Evolutionary conservation across 2,797 vertebrate species (phyloP).

Genomic region (Lepidocolaptes lacrymiger): DNA sequence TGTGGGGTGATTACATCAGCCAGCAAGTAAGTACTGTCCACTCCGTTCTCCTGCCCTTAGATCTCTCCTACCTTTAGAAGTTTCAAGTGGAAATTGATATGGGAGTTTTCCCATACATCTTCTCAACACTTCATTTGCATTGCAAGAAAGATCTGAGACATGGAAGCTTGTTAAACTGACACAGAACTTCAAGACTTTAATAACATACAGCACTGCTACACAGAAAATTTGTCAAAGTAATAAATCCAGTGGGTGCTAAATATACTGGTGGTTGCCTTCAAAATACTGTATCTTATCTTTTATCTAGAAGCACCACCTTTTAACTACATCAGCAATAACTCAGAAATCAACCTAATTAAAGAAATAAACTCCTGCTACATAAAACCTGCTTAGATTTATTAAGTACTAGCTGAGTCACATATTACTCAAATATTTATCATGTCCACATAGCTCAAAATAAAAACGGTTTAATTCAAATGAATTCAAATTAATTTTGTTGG

Average conservation of each 20-base stretch:
- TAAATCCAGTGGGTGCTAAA: not conserved
- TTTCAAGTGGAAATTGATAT: not conserved
- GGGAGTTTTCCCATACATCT: not conserved
- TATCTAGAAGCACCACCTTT: not conserved
- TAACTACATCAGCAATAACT: not conserved
- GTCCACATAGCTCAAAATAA: not conserved
- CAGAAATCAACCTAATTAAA: not conserved
- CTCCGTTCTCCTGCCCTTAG: not conserved
- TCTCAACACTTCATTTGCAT: not conserved
- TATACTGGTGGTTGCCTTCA: not conserved
- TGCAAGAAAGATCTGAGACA: not conserved
- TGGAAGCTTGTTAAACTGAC: not conserved
- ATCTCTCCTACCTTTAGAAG: not conserved
- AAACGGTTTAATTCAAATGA: not conserved
- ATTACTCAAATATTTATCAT: not conserved
- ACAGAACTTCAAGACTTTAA: not conserved
- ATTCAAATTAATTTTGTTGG: not conserved
- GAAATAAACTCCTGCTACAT: not conserved
- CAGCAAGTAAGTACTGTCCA: not conserved
- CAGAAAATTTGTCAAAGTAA: not conserved
- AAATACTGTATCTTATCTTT: not conserved
- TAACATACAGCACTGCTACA: not conserved
- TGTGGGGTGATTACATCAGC: not conserved
- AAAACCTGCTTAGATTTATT: not conserved
- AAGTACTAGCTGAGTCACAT: not conserved